Base-by-base conservation (phyloP, 2,888 invertebrate genomes). In the Ditula angustiorana region DNA sequence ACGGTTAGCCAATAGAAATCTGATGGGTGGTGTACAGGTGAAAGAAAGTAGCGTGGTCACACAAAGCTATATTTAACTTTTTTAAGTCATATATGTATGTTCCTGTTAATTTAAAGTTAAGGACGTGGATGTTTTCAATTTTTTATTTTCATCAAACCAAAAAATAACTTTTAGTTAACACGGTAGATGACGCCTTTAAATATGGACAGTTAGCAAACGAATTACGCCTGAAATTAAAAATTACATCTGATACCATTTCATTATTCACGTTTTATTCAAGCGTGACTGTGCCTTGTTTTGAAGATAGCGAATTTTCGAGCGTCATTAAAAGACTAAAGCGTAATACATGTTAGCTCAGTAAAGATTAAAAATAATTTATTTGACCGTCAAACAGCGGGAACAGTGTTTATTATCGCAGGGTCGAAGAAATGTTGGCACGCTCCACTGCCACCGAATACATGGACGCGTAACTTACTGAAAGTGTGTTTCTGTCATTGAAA, bases 371-470 rank as follows among this genome's bases (percentile, higher is more conserved):
- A 88, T 88, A 88, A 83, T 78, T 82, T 86, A 83, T 78, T 81
- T 86, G 90, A 85, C 88, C 87, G 83, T 86, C 86, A 87, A 85
- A 84, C 82, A 88, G 83, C 78, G 83, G 78, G 87, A 86, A 84
- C 87, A 84, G 80, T 81, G 80, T 81, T 82, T 77, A 79, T 77
- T 83, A 81, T 80, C 82, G 79, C 78, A 84, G 90, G 89, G 88
- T 82, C 84, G 79, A 73, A 85, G 83, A 88, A 87, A 90, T 88
- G 79, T 90, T 91, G 91, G 92, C 92, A 88, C 83, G 79, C 72
- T 61, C 65, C 71, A 67, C 74, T 66, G 74, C 47, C 69, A 71
- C 70, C 82, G 79, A 78, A 71, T 69, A 77, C 73, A 70, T 71
- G 69, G 73, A 78, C 69, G 68, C 69, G 71, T 75, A 74, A 74